Base-by-base conservation (phyloP, 2,113 vertebrate species). In the Okapia johnstoni region DNA sequence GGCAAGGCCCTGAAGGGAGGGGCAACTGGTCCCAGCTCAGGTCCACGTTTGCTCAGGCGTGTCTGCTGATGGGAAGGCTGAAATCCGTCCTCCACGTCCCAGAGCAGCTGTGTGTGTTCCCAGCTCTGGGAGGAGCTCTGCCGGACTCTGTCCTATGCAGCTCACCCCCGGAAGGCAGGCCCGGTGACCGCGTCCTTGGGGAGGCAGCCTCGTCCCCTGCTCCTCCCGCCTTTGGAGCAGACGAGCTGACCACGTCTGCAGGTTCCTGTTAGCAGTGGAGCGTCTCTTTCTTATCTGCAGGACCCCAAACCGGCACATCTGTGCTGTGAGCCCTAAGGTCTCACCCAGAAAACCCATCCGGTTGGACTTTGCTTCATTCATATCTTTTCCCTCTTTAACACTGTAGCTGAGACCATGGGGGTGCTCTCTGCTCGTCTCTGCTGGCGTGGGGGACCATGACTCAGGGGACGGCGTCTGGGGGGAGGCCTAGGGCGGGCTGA, bases 81-180 rank as follows among this genome's bases (percentile, higher is more conserved):
- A 57, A n/a, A 0, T 12, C 19, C 14, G 0, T 11, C 15, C 25
- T 15, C 11, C 13, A 21, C 16, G 3, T 17, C 28, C 40, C 77
- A 17, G 21, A 46, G 36, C 4, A 26, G 87, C 23, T 4, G 2
- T 5, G 1, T 76, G 36, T 80, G 7, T 36, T 46, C 73, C 84
- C 3, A 17, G 83, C 61, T 6, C 26, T 9, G 5, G 17, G 3
- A 2, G 55, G 8, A 48, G 23, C 23, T 55, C 43, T 15, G 23
- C 50, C 2, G 73, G n/a, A 28, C 40, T 8, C 30, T 2, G 0
- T 52, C 63, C 17, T 5, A 16, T 2, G 55, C 2, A 1, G 1
- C 36, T 58, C 28, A 5, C 21, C 2, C 5, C 0, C 1, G 10
- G 2, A 13, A 2, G 15, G 73, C 30, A 30, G 23, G 25, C 15